Percentiles rank a stretch among this genome's conserved stretches.
Evolutionary conservation across 2,888 invertebrate species (phyloP).

Genomic region (Pomacea canaliculata): DNA sequence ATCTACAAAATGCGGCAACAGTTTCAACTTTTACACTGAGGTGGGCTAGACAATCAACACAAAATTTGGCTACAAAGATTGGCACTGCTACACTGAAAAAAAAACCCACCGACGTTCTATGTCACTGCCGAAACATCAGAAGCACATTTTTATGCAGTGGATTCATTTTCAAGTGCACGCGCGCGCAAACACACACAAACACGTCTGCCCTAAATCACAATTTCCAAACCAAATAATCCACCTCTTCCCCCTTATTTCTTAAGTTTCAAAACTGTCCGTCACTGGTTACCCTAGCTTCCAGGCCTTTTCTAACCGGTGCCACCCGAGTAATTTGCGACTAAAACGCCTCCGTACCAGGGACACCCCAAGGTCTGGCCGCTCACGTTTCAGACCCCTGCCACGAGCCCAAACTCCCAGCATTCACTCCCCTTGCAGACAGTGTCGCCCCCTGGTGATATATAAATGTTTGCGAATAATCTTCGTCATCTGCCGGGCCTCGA

Average conservation of each 20-base stretch:
- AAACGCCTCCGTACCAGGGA: constrained; percentile 4
- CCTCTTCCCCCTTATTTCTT: background rate
- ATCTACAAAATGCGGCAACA: too few relatives aligned
- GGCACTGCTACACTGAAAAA: too few relatives aligned
- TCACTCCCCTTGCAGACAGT: background rate
- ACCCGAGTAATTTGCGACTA: constrained; percentile 17
- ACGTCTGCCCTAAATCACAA: background rate
- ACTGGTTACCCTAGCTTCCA: background rate
- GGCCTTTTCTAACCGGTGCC: constrained; percentile 6
- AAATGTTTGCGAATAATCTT: constrained; percentile 21
- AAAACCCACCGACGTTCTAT: too few relatives aligned
- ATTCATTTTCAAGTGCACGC: background rate
- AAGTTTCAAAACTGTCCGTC: background rate
- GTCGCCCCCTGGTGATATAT: constrained; percentile 12
- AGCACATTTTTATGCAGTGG: background rate
- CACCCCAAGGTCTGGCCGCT: background rate
- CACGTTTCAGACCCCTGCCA: constrained; percentile 10
- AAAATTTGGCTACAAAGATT: too few relatives aligned
- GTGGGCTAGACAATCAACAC: too few relatives aligned
- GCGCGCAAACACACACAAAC: background rate
- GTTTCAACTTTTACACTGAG: too few relatives aligned
- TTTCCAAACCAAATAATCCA: background rate
- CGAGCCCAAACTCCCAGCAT: background rate
- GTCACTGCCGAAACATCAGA: too few relatives aligned
- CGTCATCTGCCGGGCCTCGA: background rate